phyloP scores from a whole-genome alignment of 2,797 vertebrate species.

The Lophura swinhoii region DNA sequence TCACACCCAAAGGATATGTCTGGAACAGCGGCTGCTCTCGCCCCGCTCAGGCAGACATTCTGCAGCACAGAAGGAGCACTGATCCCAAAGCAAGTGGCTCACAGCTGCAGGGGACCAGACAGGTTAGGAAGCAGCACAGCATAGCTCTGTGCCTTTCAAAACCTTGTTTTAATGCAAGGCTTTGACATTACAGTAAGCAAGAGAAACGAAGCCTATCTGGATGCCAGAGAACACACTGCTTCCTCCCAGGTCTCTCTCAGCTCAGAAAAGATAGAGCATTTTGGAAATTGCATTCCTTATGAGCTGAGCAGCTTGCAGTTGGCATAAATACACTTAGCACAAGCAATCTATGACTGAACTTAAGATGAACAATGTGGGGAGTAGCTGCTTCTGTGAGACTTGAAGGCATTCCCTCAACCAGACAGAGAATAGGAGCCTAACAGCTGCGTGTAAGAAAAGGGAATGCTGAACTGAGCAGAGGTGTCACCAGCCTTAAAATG shows the following conservation, averaged over 20 bases:
- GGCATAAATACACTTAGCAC: accelerated
- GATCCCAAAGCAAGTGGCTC: background rate
- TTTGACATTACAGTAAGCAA: background rate
- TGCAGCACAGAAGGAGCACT: background rate
- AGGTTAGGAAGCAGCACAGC: background rate
- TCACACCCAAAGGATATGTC: background rate
- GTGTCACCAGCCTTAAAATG: background rate
- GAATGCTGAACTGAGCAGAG: background rate
- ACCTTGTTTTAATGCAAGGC: background rate
- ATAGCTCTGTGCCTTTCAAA: background rate
- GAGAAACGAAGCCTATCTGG: background rate
- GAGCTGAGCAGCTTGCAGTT: background rate
- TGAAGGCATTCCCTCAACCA: background rate
- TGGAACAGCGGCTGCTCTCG: background rate
- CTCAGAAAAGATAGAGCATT: background rate
- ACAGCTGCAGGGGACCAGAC: background rate
- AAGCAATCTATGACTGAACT: background rate
- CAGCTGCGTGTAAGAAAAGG: background rate
- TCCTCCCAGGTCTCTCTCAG: background rate
- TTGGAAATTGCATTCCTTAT: background rate
- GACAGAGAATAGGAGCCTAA: background rate
- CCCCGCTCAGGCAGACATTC: too few relatives aligned
- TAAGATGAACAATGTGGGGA: background rate
- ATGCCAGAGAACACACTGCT: background rate
- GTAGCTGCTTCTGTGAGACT: background rate